Base-by-base conservation (phyloP, 2,797 vertebrate species). In the Orestias chungarensis region DNA sequence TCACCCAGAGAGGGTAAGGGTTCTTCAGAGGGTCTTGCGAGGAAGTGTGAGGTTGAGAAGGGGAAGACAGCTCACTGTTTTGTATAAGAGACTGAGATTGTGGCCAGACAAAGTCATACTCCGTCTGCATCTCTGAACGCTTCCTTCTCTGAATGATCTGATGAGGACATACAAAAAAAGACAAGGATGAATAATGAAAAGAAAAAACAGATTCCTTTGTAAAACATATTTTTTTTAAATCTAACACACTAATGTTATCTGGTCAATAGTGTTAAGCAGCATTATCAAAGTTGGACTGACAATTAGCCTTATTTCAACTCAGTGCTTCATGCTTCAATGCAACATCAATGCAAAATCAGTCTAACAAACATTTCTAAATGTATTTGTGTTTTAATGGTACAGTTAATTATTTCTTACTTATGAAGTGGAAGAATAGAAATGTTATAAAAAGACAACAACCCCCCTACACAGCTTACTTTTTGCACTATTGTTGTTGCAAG, bases 61-160 rank as follows among this genome's bases (percentile, higher is more conserved):
- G 3, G 85, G 95, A 81, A 54, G 84, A 12, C 42, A 86, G 88
- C 23, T 91, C 89, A 75, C 85, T 69, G 74, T 86, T 23, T 88
- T 88, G 3, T 81, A 81, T 2, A 90, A 93, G 0, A 80, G 93
- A 83, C 31, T 90, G 90, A 43, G 89, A 68, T 35, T 88, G 93
- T 0, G 94, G 84, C 95, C 96, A 96, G 86, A 93, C 94, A 27
- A 87, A 89, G 61, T 95, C 93, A 1, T 93, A 93, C 77, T 96
- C 96, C 0, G 87, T 82, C n/a, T 90, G 95, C 89, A 96, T 96
- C 0, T 87, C 78, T 71, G 94, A 96, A 75, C 82, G 93, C 54
- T 96, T 97, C 91, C 96, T 96, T 85, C 96, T 96, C 84, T 94
- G 95, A 80, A 98, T 96, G 75, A 98, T 97, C 97, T 97, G 73